A percentile compares a stretch with the other conserved stretches of the same genome.
Conservation (phyloP, 1,140 invertebrate genomes). For the Brachionus manjavacas region DNA sequence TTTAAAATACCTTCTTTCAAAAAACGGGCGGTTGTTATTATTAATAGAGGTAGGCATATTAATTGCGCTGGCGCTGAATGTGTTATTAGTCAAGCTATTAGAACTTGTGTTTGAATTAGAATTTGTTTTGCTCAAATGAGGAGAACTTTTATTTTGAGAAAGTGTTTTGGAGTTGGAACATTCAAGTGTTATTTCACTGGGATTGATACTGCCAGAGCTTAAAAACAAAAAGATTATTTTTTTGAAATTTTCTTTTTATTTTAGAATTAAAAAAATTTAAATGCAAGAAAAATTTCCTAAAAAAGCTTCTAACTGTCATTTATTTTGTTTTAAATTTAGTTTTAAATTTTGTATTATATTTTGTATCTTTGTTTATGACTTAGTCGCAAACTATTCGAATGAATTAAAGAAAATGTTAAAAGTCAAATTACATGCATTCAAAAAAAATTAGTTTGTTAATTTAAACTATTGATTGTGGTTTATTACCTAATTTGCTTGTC, state of each 20-base stretch:
- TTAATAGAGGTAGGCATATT: slow-evolving; percentile 24
- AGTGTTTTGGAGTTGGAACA: background rate
- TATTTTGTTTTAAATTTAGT: too few species aligned
- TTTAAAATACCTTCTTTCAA: background rate
- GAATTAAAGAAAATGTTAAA: background rate
- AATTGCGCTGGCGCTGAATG: background rate
- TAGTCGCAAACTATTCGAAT: too few species aligned
- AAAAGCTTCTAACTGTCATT: too few species aligned
- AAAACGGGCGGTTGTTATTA: background rate
- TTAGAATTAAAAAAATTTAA: background rate
- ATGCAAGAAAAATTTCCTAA: too few species aligned
- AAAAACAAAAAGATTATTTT: background rate
- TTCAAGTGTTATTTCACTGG: background rate
- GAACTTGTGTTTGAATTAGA: background rate
- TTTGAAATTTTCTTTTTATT: background rate
- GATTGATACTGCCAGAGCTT: background rate
- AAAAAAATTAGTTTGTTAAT: background rate
- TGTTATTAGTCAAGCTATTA: background rate
- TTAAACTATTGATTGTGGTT: background rate
- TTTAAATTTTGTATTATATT: too few species aligned
- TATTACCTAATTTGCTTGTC: slow-evolving; percentile 33
- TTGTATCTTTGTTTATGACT: too few species aligned
- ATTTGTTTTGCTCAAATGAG: background rate
- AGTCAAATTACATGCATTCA: background rate
- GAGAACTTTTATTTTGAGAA: background rate